Percentiles rank a stretch among this genome's conserved stretches.
phyloP scores from a whole-genome alignment of 2,113 vertebrate species.

The Rynchops niger region DNA sequence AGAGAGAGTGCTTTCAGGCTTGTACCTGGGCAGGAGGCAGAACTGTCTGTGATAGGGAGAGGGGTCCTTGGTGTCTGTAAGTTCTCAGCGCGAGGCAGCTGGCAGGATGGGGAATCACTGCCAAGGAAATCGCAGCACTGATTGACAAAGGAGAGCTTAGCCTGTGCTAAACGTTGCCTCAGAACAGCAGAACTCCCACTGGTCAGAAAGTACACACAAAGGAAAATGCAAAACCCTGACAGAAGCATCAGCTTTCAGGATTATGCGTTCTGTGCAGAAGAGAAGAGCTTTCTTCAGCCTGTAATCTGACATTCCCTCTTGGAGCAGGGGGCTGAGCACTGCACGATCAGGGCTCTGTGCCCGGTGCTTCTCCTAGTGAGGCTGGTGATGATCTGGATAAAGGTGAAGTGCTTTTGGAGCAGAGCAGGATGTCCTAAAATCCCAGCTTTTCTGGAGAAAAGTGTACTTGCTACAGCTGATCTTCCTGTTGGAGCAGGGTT shows the following conservation, averaged over 20 bases:
- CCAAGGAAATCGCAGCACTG: not conserved
- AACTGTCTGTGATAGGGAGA: not conserved
- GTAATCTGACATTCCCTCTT: not conserved
- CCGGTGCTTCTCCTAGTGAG: not conserved
- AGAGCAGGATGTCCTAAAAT: not conserved
- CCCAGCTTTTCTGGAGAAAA: not conserved
- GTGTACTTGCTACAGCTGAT: not conserved
- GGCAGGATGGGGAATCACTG: not conserved
- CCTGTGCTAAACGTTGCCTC: not conserved
- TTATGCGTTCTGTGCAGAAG: too few species aligned
- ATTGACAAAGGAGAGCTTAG: not conserved
- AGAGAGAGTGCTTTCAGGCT: fast-evolving
- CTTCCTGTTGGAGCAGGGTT: not conserved
- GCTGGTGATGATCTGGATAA: not conserved
- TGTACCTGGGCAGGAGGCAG: not conserved
- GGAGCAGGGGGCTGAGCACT: not conserved
- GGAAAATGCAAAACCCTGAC: fast-evolving
- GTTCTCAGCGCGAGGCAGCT: not conserved
- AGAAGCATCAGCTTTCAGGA: not conserved
- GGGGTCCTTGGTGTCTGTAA: not conserved
- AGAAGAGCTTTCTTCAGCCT: not conserved
- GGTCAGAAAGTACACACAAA: fast-evolving
- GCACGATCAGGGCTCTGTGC: not conserved
- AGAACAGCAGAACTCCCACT: fast-evolving
- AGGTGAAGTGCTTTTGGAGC: not conserved